phyloP scores from a whole-genome alignment of 2,797 vertebrate species.

The Falco berigora region DNA sequence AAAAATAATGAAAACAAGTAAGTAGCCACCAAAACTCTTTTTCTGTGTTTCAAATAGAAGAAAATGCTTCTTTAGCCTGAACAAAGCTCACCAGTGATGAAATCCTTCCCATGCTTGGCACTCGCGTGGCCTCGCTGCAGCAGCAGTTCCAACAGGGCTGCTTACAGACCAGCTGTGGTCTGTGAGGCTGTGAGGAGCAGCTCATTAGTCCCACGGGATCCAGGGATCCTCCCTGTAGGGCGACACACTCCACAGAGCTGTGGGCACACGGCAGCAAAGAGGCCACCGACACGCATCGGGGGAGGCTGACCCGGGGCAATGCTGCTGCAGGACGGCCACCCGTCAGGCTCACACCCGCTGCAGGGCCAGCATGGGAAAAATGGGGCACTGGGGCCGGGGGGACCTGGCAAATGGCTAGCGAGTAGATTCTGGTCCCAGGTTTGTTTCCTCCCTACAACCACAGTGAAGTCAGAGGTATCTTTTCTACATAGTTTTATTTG shows the following conservation, averaged over 20 bases:
- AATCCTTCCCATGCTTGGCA: background rate
- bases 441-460: background rate
- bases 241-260: background rate
- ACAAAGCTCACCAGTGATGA: background rate
- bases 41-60: background rate
- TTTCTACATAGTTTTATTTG: background rate
- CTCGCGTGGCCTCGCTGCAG: background rate
- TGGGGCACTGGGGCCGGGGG: background rate
- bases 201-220: background rate
- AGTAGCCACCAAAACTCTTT: background rate
- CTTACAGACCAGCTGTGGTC: background rate
- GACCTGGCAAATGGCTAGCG: background rate
- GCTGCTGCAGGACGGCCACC: background rate
- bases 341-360: background rate
- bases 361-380: background rate
- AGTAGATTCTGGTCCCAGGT: background rate
- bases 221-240: background rate
- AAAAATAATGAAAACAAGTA: background rate
- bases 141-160: background rate
- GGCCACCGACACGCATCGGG: background rate
- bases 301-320: background rate
- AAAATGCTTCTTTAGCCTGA: background rate
- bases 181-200: background rate
- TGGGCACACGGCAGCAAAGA: background rate
- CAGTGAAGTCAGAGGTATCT: background rate